Base-by-base conservation (phyloP, 1,140 invertebrate species). In the Scaptomyza hsui region DNA sequence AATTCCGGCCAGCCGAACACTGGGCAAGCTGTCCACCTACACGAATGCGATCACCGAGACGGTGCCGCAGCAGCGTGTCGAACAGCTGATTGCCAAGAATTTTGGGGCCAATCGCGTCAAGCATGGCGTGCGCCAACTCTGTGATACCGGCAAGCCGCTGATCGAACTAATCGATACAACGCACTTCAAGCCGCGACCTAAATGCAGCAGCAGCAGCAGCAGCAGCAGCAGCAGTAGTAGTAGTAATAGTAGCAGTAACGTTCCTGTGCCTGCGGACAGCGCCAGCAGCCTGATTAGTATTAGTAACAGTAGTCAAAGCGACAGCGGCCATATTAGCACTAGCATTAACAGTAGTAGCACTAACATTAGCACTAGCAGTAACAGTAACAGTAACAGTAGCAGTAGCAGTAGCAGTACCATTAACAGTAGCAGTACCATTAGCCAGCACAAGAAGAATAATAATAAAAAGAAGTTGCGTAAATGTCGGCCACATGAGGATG, bases 11-110 rank as follows among this genome's bases (percentile, higher is more conserved):
- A 92, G 90, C 57, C 93, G 95, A 68, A 93, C 94, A 55, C 92
- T 96, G 21, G 95, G 95, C 16, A 94, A 95, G 79, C 92, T 96
- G 49, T 94, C 95, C 41, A 93, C 93, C 24, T 96, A 96, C 83
- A 95, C 95, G 29, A 91, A 93, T 37, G 94, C 94, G 35, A 93
- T 96, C 18, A 95, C 95, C 24, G 92, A 94, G 71, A 93, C 94
- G 39, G 94, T 93, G 57, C 85, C 92, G n/a, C 92, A 93, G 81
- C 93, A 94, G 74, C 92, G 93, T 35, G 91, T 92, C 32, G 92
- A 93, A 65, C 89, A 92, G 70, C 76, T 93, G 69, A 91, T 91
- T 59, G 86, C 86, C 57, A 89, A 90, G 71, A 86, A 83, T 52
- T 91, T 91, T 69, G 91, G 91, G 41, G 82, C 79, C 41, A 91